Base-by-base conservation (phyloP, 2,113 vertebrate species). In the Corythoichthys intestinalis region DNA sequence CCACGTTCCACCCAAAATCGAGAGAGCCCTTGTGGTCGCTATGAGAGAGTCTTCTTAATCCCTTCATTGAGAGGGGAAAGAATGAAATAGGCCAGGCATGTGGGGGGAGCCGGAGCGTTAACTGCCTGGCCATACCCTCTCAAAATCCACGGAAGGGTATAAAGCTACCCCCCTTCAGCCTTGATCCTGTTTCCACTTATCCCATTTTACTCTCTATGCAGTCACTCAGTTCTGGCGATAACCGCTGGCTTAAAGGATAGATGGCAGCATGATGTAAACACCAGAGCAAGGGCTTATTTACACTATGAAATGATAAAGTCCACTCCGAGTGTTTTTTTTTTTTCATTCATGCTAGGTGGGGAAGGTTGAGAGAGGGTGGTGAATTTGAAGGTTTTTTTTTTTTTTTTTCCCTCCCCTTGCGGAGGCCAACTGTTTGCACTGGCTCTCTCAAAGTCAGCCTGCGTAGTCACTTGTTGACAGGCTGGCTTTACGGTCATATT, bases 41-140 rank as follows among this genome's bases (percentile, higher is more conserved):
- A 77, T 82, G 77, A 87, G 85, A 87, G 87, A 87, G 78, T 86
- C 83, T 82, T 70, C 85, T 77, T 93, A 93, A 93, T 93, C 91
- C 92, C 78, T 75, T 91, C 89, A 91, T 92, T 92, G 89, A 92
- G 84, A 84, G 78, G 71, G 70, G 88, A 84, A 90, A 87, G 90
- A 90, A 91, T 91, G 88, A 89, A 90, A 81, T 73, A 47, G 82
- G 79, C 86, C 70, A 66, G 74, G 79, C 41, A 28, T 63, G 83
- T 86, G 83, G 70, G 81, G 73, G 82, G 74, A 74, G 80, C 59
- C 74, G 64, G 74, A 80, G 75, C 78, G 66, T 78, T 88, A 85
- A 85, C 77, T 85, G 81, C 79, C 79, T 79, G 77, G 82, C 84
- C 80, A 86, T 78, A 83, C 53, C 44, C 75, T 84, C 75, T 79